phyloP scores from a whole-genome alignment of 2,113 vertebrate species.

The Monopterus albus region DNA sequence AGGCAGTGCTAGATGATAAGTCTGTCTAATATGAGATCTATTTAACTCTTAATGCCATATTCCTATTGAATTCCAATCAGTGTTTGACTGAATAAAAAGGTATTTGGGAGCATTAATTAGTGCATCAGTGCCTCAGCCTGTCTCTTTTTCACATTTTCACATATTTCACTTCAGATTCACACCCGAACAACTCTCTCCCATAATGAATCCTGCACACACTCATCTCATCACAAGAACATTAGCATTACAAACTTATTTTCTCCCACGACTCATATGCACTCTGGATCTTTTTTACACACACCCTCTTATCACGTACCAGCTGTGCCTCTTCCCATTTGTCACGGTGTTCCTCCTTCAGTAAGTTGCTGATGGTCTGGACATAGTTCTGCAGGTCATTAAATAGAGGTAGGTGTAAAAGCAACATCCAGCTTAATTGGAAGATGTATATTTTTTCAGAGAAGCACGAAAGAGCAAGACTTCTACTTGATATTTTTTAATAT shows the following conservation, averaged over 20 bases:
- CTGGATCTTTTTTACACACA: conserved; percentile 6
- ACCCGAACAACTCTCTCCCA: not conserved
- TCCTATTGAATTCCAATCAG: not conserved
- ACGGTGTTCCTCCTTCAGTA: conserved; percentile 92
- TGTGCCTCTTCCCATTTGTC: conserved; percentile 98
- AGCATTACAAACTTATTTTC: conserved; percentile 21
- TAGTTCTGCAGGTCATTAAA: conserved; percentile 87
- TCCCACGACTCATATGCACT: not conserved
- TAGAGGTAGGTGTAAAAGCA: conserved; percentile 35
- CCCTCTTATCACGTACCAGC: conserved; percentile 85
- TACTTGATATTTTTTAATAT: conserved; percentile 1
- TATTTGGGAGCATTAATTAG: conserved; percentile 21
- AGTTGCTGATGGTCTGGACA: conserved; percentile 95
- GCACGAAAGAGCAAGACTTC: not conserved
- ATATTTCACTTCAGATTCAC: conserved; percentile 11
- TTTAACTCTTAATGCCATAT: not conserved
- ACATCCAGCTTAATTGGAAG: conserved; percentile 2
- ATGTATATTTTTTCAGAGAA: conserved; percentile 23
- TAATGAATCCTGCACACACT: conserved; percentile 12
- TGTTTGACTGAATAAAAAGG: not conserved
- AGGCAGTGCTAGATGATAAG: not conserved
- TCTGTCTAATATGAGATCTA: not conserved
- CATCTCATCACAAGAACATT: conserved; percentile 12
- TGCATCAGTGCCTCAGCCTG: not conserved
- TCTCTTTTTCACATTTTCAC: not conserved